These are phyloP conservation scores for Megaceryle alcyon DNA, from an alignment of 2,797 vertebrate genomes.

Conservation along the genomic window DNA sequence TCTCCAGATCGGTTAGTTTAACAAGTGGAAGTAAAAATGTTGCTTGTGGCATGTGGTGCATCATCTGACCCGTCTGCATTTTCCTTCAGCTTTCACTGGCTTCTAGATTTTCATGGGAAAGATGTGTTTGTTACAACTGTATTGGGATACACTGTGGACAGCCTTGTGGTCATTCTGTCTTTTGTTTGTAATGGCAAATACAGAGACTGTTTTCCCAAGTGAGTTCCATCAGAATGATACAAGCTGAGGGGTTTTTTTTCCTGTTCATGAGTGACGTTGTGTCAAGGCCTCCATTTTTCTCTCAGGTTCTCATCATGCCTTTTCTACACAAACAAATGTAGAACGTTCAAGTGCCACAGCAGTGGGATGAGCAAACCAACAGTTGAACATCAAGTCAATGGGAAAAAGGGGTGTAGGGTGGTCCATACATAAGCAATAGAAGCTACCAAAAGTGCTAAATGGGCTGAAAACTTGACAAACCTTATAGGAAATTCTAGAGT, in stretches of 20 bases:
- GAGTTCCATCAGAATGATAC: not conserved
- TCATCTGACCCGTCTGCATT: not conserved
- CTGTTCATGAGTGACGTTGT: accelerated
- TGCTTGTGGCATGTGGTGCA: not conserved
- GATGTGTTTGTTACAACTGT: not conserved
- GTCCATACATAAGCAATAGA: not conserved
- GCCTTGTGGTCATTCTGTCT: not conserved
- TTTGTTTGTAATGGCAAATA: not conserved
- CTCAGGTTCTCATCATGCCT: not conserved
- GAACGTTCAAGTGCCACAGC: not conserved
- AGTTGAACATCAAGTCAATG: not conserved
- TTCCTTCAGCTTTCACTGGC: not conserved
- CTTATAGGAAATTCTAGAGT: not conserved
- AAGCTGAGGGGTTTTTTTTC: not conserved
- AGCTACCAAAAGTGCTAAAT: not conserved
- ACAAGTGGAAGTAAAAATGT: not conserved
- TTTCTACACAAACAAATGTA: not conserved
- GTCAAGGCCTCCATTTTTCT: not conserved
- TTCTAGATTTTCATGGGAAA: not conserved
- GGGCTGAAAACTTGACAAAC: not conserved
- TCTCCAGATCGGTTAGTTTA: not conserved
- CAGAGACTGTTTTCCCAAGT: not conserved
- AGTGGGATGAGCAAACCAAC: not conserved
- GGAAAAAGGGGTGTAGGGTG: not conserved
- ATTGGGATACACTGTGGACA: not conserved